phyloP scores from a whole-genome alignment of 92 coral and sea anemone genomes.

The Bergia sp. region DNA sequence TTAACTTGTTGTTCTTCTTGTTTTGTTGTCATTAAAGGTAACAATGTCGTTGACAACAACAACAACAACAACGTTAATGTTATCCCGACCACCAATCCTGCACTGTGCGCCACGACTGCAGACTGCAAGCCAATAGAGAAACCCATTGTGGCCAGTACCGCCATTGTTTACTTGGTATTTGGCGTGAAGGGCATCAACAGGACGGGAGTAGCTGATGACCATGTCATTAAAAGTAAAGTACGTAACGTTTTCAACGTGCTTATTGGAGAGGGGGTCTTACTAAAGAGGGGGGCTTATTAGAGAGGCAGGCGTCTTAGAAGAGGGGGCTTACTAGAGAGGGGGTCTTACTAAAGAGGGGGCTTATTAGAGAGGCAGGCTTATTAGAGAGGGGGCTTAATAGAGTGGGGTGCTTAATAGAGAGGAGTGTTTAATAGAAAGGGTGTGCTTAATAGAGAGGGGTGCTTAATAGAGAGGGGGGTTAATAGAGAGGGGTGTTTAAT shows the following conservation, averaged over 20 bases:
- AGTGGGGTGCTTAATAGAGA: no score
- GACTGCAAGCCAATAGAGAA: constrained; percentile 62
- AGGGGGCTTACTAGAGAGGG: no score
- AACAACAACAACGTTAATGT: not conserved
- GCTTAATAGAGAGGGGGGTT: no score
- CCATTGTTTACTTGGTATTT: constrained; percentile 81
- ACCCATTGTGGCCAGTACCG: constrained; percentile 70
- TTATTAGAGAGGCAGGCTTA: no score
- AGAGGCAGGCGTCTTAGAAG: no score
- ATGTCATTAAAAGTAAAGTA: constrained; percentile 64
- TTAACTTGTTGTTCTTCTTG: not conserved
- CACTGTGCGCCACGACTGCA: not conserved
- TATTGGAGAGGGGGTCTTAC: not conserved
- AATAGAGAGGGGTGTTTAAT: no score
- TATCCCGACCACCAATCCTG: not conserved
- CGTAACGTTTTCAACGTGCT: not conserved
- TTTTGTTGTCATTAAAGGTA: not conserved
- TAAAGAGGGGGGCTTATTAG: no score
- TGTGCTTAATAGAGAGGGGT: no score
- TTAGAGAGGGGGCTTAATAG: no score
- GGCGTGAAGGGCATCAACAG: constrained; percentile 85
- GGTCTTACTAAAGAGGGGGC: no score
- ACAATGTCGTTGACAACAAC: constrained; percentile 25
- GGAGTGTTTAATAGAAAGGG: no score
- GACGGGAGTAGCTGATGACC: constrained; percentile 63